phyloP scores from a whole-genome alignment of 1,140 invertebrate genomes.

The Leptopilina clavipes region DNA sequence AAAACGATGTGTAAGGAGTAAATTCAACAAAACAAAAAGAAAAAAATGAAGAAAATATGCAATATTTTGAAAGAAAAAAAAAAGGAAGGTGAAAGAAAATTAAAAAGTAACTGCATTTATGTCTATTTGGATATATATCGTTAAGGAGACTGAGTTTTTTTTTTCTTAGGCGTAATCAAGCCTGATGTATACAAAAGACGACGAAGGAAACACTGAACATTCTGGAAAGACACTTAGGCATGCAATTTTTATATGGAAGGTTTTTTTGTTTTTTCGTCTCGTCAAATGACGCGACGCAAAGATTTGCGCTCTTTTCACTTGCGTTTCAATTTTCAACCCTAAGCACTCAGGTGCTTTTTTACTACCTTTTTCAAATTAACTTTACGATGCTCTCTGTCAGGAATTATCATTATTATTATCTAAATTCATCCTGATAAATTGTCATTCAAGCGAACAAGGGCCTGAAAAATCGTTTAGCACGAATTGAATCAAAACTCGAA shows the following conservation, averaged over 20 bases:
- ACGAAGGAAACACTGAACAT: slow-evolving; percentile 73
- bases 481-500: slow-evolving; percentile 9
- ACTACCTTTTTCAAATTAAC: slow-evolving; percentile 9
- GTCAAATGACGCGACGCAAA: slow-evolving; percentile 38
- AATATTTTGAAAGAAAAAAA: slow-evolving; percentile 46
- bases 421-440: too few species aligned
- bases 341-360: neutral
- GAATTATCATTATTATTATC: slow-evolving; percentile 19
- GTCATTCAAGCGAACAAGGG: slow-evolving; percentile 27
- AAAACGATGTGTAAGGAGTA: slow-evolving; percentile 32
- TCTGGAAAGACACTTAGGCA: slow-evolving; percentile 74
- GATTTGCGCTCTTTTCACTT: slow-evolving; percentile 34
- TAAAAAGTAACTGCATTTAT: slow-evolving; percentile 38
- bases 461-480: slow-evolving; percentile 3
- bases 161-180: slow-evolving; percentile 56
- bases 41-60: slow-evolving; percentile 53
- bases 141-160: slow-evolving; percentile 54
- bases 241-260: slow-evolving; percentile 68
- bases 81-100: slow-evolving; percentile 47
- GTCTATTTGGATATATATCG: slow-evolving; percentile 51
- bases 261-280: slow-evolving; percentile 47
- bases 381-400: slow-evolving; percentile 17
- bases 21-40: slow-evolving; percentile 48
- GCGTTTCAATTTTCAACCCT: slow-evolving; percentile 22
- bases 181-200: slow-evolving; percentile 61